Base-by-base conservation (phyloP, 2,113 vertebrate genomes). In the Holacanthus passer region DNA sequence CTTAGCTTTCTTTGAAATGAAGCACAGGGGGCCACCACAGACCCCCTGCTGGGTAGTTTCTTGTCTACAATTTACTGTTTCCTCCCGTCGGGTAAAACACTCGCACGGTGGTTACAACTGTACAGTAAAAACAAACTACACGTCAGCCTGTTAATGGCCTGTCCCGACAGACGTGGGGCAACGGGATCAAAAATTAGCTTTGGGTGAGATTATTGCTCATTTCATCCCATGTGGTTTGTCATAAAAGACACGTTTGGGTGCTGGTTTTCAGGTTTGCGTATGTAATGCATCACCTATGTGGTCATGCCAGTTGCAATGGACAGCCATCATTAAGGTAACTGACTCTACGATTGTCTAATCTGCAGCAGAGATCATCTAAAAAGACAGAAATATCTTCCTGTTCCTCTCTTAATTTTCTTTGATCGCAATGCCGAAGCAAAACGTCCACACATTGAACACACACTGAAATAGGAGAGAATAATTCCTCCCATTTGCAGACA, bases 61-160 rank as follows among this genome's bases (percentile, higher is more conserved):
- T 65, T 48, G 2, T 70, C 58, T 19, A 31, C 63, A 64, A 63
- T 47, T 43, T 67, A 58, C 9, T 48, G 52, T 56, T 67, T 43
- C 32, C 24, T 56, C 35, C 24, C 48, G 37, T 27, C 14, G 32
- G 55, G 32, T 14, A 48, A 64, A 50, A 68, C 43, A 67, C 55
- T 35, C 16, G 24, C 55, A 72, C n/a, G 5, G 37, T 73, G 71
- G 83, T 63, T 47, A 77, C 47, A 55, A 73, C 60, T 31, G 20
- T 65, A 55, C 12, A 31, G 31, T 41, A 50, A 48, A 12, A 41
- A 24, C 14, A 19, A n/a, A n/a, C n/a, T n/a, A n/a, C n/a, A n/a
- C n/a, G 35, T 37, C 5, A 37, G 35, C 35, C 35, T 7, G 8
- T 7, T 37, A 47, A 50, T 20, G 7, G 29, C 37, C 48, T 11